Evolutionary conservation across 2,888 invertebrate species (phyloP), one percentile per base, ranked within the genome.

Genomic region (Cordylochernes scorpioides): DNA sequence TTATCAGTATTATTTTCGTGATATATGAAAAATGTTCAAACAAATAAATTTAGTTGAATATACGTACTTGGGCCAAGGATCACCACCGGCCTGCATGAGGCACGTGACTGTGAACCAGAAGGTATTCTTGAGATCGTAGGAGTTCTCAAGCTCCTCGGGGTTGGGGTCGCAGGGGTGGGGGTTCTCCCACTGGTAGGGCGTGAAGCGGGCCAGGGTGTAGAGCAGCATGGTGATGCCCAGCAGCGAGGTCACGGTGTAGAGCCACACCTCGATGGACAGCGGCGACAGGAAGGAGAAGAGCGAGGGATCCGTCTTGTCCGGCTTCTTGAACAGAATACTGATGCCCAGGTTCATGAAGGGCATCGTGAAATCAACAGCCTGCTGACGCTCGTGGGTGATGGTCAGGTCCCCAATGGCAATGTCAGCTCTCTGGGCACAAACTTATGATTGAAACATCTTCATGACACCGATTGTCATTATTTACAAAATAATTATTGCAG

Each of bases 341-440:
- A 58, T 60, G 26, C 61, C 82, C 31, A 94, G 62, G 55, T 86
- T 88, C 80, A 97, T 91, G 54, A 94, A 97, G 1, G 97, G 97
- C 67, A 88, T 88, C 15, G 91, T 91, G 55, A 97, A 97, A 53
- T 88, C 86, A 4, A 62, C 54, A 2, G 91, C 86, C 30, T 69
- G 70, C 50, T 84, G 86, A 49, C 97, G 66, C 51, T 84, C 78
- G 53, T 80, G 88, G 15, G 86, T 97, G 44, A 97, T 94, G 17
- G 94, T 94, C 31, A 97, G 63, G 56, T 94, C 88, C 7, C 88
- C 94, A 27, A 97, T 78, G 2, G 88, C 91, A 41, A 97, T 61
- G 55, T 91, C 88, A 8, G 86, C 86, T 48, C 74, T 71, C 84
- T 84, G n/a, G n/a, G n/a, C n/a, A n/a, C n/a, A n/a, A n/a, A n/a